Evolutionary conservation across 1,140 invertebrate species (phyloP).

Genomic region (Nasonia vitripennis): DNA sequence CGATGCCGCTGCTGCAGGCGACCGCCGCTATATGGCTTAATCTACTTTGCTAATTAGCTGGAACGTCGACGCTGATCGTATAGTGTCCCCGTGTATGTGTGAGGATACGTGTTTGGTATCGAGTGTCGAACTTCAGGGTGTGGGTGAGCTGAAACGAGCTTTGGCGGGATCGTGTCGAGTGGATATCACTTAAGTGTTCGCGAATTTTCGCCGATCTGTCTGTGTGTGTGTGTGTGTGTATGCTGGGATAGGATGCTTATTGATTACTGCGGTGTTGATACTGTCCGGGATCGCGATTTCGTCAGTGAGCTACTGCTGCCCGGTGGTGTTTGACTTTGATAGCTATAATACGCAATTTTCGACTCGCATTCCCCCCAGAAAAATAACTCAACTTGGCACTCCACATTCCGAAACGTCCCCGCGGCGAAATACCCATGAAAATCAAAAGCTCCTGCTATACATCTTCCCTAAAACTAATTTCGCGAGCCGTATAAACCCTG

Average conservation of each 20-base stretch:
- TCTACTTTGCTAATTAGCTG: constrained; percentile 28
- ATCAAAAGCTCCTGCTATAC: background rate
- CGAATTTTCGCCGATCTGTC: background rate
- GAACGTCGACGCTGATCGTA: background rate
- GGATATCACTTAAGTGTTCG: constrained; percentile 10
- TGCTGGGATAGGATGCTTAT: background rate
- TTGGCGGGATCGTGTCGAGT: background rate
- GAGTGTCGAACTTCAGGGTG: background rate
- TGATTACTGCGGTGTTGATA: too few species aligned
- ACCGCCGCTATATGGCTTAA: background rate
- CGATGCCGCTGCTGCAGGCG: background rate
- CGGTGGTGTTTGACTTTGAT: too few species aligned
- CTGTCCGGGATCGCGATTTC: too few species aligned
- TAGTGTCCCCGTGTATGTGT: too few species aligned
- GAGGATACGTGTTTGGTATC: background rate
- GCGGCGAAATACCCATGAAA: background rate
- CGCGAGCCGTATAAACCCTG: background rate
- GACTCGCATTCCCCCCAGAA: too few species aligned
- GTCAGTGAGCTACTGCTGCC: too few species aligned
- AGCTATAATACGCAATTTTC: too few species aligned
- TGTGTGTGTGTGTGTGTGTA: background rate
- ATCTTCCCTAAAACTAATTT: background rate
- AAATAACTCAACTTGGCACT: background rate
- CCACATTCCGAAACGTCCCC: too few species aligned
- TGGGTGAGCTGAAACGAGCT: background rate